Evolutionary conservation across 1,140 invertebrate species (phyloP), one percentile per base, ranked within the genome.

Genomic region (Cotesia chilonis): DNA sequence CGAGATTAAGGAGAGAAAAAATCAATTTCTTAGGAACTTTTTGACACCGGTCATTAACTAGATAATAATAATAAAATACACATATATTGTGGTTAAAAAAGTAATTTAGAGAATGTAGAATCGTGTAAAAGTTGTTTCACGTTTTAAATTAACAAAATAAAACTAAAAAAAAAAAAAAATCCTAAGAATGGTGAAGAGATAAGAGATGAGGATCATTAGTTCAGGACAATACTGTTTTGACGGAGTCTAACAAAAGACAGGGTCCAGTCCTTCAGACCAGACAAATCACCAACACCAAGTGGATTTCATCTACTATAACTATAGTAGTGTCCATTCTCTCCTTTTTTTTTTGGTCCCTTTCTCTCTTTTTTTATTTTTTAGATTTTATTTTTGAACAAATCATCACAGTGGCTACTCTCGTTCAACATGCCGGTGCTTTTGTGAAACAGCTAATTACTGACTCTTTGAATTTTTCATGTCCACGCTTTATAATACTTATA

Each of bases 151-250:
- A 41, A 41, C 10, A 47, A 47, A 47, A 47, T 47, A 47, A 47
- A 10, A 47, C 10, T 28, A 28, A 28, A 28, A 47, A 47, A 47
- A 47, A 47, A 47, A 47, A 5, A 47, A 17, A 47, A 47, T 4
- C 10, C 2, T 47, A 47, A 47, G 41, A 47, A 47, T 47, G 41
- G 60, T 38, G 60, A 35, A 37, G 12, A 70, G 59, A 70, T 70
- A 63, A 75, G 76, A 78, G 78, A 82, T 77, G 80, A 76, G 73
- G 77, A 73, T 84, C 82, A 82, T 84, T 85, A 84, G 79, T 76
- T 75, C 68, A 41, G 74, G 68, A 77, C 80, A 82, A 82, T 82
- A 74, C 80, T 84, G 83, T 85, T 86, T 85, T 84, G 85, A 86
- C 82, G 82, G 77, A 75, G 74, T 51, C 3, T 63, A 28, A 60